A percentile compares a stretch with the other conserved stretches of the same genome.
These are phyloP conservation scores for Dipodomys stephensi DNA, from an alignment of 2,113 vertebrate species.

Conservation along the genomic window DNA sequence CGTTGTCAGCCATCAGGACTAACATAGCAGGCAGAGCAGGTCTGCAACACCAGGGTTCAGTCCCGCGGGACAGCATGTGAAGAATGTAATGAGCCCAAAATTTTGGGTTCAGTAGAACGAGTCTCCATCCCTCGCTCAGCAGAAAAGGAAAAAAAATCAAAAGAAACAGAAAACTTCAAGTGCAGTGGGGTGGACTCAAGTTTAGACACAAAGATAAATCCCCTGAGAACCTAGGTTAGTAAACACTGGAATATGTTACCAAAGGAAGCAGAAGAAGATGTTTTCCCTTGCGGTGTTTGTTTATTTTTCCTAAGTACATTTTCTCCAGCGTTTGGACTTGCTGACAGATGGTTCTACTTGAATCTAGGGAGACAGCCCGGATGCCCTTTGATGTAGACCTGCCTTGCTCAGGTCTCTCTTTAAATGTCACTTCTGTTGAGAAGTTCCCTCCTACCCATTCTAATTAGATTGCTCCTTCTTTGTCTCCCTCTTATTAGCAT, in stretches of 20 bases:
- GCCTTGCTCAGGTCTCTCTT: constrained; percentile 38
- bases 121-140: neutral
- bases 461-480: neutral
- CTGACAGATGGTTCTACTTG: constrained; percentile 2
- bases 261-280: constrained; percentile 51
- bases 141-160: neutral
- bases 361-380: constrained; percentile 12
- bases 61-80: neutral
- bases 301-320: constrained; percentile 58
- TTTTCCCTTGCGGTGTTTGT: constrained; percentile 12
- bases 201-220: constrained; percentile 42
- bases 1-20: constrained; percentile 18
- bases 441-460: neutral
- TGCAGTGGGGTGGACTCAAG: neutral
- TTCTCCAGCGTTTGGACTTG: constrained; percentile 27
- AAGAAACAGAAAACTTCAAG: neutral
- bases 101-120: neutral
- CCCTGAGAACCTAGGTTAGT: constrained; percentile 28
- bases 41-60: neutral
- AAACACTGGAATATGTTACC: constrained; percentile 57
- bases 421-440: constrained; percentile 41
- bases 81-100: constrained; percentile 42
- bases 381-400: constrained; percentile 32
- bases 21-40: neutral
- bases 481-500: neutral